A percentile compares a stretch with the other conserved stretches of the same genome.
Conservation (phyloP, 2,888 invertebrate genomes). For the Eudemis profundana region DNA sequence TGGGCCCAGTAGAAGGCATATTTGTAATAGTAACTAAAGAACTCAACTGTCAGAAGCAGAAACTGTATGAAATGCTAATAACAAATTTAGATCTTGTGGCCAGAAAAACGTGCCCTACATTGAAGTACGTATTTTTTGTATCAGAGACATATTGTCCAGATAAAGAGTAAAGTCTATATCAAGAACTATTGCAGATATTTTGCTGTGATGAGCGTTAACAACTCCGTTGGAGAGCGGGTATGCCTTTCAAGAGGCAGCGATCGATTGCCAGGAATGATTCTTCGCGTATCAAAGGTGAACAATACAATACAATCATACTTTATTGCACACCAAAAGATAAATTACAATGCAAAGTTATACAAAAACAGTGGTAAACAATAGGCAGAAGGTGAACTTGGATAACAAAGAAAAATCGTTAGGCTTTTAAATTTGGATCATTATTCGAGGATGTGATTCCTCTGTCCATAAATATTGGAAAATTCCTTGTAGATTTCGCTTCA, state of each 20-base stretch:
- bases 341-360: no score
- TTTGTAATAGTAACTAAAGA: constrained; percentile 47
- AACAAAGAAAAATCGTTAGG: no score
- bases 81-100: constrained; percentile 52
- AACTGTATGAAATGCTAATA: constrained; percentile 42
- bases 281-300: constrained; percentile 32
- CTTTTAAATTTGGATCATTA: no score
- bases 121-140: constrained; percentile 53
- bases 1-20: constrained; percentile 55
- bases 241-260: constrained; percentile 38
- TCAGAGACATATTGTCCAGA: no score
- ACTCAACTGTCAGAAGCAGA: constrained; percentile 43
- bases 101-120: constrained; percentile 52
- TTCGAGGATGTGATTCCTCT: no score
- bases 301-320: no score
- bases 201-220: constrained; percentile 28
- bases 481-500: no score
- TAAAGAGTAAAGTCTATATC: constrained; percentile 5
- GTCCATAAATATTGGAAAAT: no score
- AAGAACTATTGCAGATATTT: constrained; percentile 29
- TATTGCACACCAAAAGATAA: no score
- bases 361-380: no score
- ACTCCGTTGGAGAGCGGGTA: constrained; percentile 19
- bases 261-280: constrained; percentile 39
- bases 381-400: no score